Base-by-base conservation (phyloP, 1,140 invertebrate genomes). In the Pseudomyrmex dendroicus region DNA sequence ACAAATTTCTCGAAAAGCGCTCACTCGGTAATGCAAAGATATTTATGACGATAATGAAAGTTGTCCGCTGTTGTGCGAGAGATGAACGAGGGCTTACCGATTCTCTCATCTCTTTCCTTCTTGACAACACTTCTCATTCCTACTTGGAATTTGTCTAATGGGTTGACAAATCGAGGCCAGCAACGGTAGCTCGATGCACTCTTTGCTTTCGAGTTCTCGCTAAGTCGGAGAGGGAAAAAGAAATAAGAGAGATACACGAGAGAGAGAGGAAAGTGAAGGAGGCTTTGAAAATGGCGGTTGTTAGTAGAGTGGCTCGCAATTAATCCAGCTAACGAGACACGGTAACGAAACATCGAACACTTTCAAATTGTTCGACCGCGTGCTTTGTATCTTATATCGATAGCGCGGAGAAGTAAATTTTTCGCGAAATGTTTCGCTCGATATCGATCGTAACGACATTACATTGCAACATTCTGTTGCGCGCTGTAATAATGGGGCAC, bases 81-180 rank as follows among this genome's bases (percentile, higher is more conserved):
- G 67, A 70, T 66, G 82, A 68, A 64, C 82, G 82, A 74, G 54
- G 70, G 82, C 72, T 86, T 86, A 84, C 86, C 86, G 54, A 77
- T 84, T 64, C 54, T 13, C 64, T 17, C 44, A 7, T 35, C 35
- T 35, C 35, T 35, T 35, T 35, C 5, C 5, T 35, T 0, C 35
- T 35, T 35, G 35, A 35, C 73, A 83, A 88, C 86, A 88, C 82
- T 82, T 68, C 74, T 73, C 59, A 84, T 88, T 78, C 87, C 86
- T 88, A 89, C 84, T 89, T 89, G 59, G 88, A 84, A 89, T 89
- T 89, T 86, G 88, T 89, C 88, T 78, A 85, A 85, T 84, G 84
- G 85, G 88, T 89, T 89, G 88, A 89, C 88, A 89, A 89, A 89
- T 89, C 88, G 88, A 89, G 88, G 88, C 87, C 88, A 89, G 73